Percentiles rank a stretch among this genome's conserved stretches.
Evolutionary conservation across 2,113 vertebrate genomes (phyloP).

Genomic region (Crotalus viridis): DNA sequence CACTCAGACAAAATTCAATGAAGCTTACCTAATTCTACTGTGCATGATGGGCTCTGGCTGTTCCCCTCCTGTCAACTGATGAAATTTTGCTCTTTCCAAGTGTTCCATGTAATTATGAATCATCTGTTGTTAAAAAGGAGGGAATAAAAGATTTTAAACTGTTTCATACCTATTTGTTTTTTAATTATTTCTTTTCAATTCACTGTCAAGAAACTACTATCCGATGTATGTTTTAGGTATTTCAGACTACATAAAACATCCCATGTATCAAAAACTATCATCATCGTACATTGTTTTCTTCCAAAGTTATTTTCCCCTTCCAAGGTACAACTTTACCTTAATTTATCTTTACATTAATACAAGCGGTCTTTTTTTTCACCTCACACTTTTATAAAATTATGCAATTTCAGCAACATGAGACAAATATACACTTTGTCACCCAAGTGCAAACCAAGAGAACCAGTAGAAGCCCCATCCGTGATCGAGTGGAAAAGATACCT

Average conservation of each 20-base stretch:
- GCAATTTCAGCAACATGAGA: neutral
- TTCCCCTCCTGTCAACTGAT: conserved; percentile 80
- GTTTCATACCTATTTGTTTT: conserved; percentile 7
- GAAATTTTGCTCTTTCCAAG: conserved; percentile 94
- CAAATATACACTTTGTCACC: neutral
- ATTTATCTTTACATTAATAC: neutral
- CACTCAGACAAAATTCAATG: conserved; percentile 46
- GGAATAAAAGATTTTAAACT: conserved; percentile 40
- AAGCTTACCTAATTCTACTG: conserved; percentile 85
- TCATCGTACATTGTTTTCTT: neutral
- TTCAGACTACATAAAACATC: neutral
- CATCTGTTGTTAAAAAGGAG: conserved; percentile 81
- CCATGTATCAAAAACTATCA: neutral
- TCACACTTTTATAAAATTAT: neutral
- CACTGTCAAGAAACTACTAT: neutral
- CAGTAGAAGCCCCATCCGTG: neutral
- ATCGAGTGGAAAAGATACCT: neutral
- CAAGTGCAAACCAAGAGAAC: conserved; percentile 2
- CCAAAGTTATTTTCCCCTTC: neutral
- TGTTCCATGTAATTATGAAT: conserved; percentile 99
- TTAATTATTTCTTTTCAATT: neutral
- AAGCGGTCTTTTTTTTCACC: neutral
- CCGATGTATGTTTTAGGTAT: neutral
- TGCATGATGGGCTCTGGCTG: conserved; percentile 76
- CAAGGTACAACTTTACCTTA: neutral